phyloP scores from a whole-genome alignment of 2,797 vertebrate genomes.

The Serranus cabrilla region DNA sequence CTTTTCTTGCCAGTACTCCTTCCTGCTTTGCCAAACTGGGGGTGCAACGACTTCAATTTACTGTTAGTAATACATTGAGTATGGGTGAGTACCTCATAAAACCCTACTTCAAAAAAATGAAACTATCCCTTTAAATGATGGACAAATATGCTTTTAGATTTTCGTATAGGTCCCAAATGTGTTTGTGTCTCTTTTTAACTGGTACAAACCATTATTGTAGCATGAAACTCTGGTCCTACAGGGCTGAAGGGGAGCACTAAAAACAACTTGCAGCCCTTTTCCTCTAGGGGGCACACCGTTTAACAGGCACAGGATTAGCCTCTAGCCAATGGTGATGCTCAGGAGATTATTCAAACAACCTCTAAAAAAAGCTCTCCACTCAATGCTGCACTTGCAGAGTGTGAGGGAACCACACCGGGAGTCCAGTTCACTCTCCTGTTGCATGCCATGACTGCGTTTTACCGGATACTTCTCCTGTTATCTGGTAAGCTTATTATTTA shows the following conservation, averaged over 20 bases:
- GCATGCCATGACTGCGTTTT: conserved; percentile 73
- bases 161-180: neutral
- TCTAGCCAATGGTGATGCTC: conserved; percentile 73
- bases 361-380: conserved; percentile 76
- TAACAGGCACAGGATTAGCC: conserved; percentile 60
- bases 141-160: neutral
- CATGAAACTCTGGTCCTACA: neutral
- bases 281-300: conserved; percentile 62
- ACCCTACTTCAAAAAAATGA: too few relatives aligned
- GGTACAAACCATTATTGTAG: neutral
- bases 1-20: too few relatives aligned
- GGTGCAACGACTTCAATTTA: too few relatives aligned
- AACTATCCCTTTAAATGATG: neutral
- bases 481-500: conserved; percentile 77
- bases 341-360: conserved; percentile 74
- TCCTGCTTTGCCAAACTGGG: too few relatives aligned
- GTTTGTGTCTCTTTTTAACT: neutral
- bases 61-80: too few relatives aligned
- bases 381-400: conserved; percentile 41
- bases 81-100: too few relatives aligned
- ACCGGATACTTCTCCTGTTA: conserved; percentile 77
- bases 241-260: neutral
- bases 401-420: conserved; percentile 48
- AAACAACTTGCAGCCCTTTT: neutral
- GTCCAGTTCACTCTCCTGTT: conserved; percentile 58